Evolutionary conservation across 2,888 invertebrate species (phyloP).

Genomic region (Caenorhabditis angaria): DNA sequence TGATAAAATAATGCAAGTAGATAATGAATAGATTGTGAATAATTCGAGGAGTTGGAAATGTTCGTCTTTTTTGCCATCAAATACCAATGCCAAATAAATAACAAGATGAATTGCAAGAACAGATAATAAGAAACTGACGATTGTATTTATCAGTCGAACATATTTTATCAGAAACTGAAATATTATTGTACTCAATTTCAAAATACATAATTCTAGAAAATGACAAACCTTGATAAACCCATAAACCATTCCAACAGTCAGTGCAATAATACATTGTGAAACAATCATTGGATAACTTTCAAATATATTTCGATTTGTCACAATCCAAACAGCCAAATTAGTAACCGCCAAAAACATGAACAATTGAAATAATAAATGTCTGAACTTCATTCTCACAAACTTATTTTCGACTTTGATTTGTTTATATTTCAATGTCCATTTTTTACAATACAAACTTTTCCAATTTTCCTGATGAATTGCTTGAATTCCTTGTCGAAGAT

Average conservation of each 20-base stretch:
- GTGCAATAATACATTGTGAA: slow-evolving; percentile 20
- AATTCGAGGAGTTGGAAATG: slow-evolving; percentile 25
- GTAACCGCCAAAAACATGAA: slow-evolving; percentile 18
- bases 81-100: slow-evolving; percentile 12
- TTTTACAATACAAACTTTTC: slow-evolving; percentile 80
- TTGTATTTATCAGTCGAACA: slow-evolving; percentile 16
- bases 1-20: slow-evolving; percentile 28
- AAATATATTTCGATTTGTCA: not conserved
- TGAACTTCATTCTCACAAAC: slow-evolving; percentile 33
- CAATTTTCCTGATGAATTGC: slow-evolving; percentile 71
- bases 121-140: slow-evolving; percentile 20
- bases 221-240: slow-evolving; percentile 20
- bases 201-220: too few species aligned
- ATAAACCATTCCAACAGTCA: slow-evolving; percentile 15
- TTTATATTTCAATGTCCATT: slow-evolving; percentile 85
- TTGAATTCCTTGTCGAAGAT: slow-evolving; percentile 92
- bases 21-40: slow-evolving; percentile 23
- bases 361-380: slow-evolving; percentile 28
- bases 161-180: slow-evolving; percentile 15
- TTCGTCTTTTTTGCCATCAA: not conserved
- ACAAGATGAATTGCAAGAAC: slow-evolving; percentile 26
- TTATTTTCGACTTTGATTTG: slow-evolving; percentile 73
- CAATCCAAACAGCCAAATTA: not conserved
- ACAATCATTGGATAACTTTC: slow-evolving; percentile 12
- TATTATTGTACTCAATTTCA: too few species aligned